These are phyloP conservation scores for Ips nitidus DNA, from an alignment of 1,140 invertebrate genomes.

Conservation along the genomic window DNA sequence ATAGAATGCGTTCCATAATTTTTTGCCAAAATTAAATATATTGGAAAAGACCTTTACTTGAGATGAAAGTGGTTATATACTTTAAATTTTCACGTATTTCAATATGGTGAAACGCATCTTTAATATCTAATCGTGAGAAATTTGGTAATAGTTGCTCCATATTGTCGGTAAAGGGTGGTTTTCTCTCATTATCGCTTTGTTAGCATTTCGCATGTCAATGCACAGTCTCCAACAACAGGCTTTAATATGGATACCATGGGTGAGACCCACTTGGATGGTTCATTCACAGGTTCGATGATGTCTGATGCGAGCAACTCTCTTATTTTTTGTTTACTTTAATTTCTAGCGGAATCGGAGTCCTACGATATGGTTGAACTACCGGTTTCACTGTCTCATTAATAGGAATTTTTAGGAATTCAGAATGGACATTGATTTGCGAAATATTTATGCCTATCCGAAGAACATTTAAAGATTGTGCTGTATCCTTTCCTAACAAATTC, in stretches of 20 bases:
- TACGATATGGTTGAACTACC: slow-evolving; percentile 23
- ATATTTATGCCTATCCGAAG: slow-evolving; percentile 12
- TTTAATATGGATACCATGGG: slow-evolving; percentile 48
- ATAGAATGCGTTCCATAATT: slow-evolving; percentile 45
- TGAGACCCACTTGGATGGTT: slow-evolving; percentile 46
- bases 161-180: slow-evolving; percentile 42
- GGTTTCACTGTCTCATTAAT: slow-evolving; percentile 18
- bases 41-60: slow-evolving; percentile 46
- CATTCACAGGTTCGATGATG: slow-evolving; percentile 33
- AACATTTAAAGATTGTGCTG: slow-evolving; percentile 12
- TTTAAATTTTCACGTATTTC: slow-evolving; percentile 36
- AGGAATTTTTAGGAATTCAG: slow-evolving; percentile 26
- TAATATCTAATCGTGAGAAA: slow-evolving; percentile 45
- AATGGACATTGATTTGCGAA: not conserved
- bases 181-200: slow-evolving; percentile 44
- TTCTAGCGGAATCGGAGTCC: slow-evolving; percentile 25
- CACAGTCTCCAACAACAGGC: slow-evolving; percentile 44
- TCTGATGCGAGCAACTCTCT: slow-evolving; percentile 25
- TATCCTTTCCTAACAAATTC: slow-evolving; percentile 21
- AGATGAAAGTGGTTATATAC: slow-evolving; percentile 44
- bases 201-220: slow-evolving; percentile 54
- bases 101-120: slow-evolving; percentile 43
- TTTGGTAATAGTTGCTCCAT: slow-evolving; percentile 40
- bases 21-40: slow-evolving; percentile 54
- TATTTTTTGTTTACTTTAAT: slow-evolving; percentile 36